These are phyloP conservation scores for Hyles lineata DNA, from an alignment of 2,888 invertebrate species.

Conservation along the genomic window DNA sequence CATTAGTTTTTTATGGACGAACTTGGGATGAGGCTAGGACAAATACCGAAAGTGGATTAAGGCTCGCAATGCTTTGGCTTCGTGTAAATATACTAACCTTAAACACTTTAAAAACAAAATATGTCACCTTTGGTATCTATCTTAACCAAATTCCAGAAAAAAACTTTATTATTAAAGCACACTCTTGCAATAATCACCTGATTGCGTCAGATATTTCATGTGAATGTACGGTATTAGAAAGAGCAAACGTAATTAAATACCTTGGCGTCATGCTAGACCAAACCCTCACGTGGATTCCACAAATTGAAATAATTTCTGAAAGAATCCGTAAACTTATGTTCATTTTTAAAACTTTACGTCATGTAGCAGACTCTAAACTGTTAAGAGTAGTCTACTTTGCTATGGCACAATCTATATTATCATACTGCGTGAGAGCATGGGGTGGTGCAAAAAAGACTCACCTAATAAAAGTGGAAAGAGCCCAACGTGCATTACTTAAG, in stretches of 20 bases:
- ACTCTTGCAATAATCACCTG: background rate
- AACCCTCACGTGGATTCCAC: slow-evolving; percentile 6
- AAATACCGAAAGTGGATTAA: background rate
- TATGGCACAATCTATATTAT: background rate
- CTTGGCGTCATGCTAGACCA: background rate
- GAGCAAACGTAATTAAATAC: background rate
- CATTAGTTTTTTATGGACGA: slow-evolving; percentile 9
- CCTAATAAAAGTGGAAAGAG: too few relatives aligned
- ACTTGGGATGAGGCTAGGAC: too few relatives aligned
- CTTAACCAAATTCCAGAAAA: too few relatives aligned
- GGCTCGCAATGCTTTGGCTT: background rate
- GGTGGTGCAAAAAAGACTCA: too few relatives aligned
- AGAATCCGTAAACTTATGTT: slow-evolving; percentile 2
- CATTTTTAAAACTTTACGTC: background rate
- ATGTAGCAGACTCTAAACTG: background rate
- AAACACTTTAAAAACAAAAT: slow-evolving; percentile 1
- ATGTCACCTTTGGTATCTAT: too few relatives aligned
- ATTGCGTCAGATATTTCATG: background rate
- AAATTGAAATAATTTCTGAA: slow-evolving; percentile 3
- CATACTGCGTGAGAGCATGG: too few relatives aligned
- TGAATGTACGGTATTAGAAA: slow-evolving; percentile 1
- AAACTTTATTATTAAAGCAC: background rate
- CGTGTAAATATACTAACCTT: background rate
- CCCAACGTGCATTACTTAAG: slow-evolving; percentile 4
- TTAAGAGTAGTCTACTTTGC: background rate